These are phyloP conservation scores for Neolamprologus hecqui DNA, from an alignment of 2,113 vertebrate genomes.

Conservation along the genomic window DNA sequence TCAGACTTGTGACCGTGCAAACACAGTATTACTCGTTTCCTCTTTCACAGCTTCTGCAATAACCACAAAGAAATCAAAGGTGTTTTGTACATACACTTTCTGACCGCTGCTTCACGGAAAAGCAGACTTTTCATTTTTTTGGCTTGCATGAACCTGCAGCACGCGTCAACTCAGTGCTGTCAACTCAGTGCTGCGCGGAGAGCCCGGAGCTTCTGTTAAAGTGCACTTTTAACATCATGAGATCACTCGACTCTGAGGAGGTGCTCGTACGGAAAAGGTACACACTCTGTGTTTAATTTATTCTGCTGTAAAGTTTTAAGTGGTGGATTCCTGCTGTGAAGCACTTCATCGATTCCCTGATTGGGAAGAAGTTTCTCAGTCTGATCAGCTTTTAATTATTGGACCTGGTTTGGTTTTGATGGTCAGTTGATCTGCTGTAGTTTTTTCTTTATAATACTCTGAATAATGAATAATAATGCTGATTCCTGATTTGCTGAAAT, in stretches of 20 bases:
- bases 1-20: neutral
- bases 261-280: neutral
- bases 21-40: slow-evolving; percentile 24
- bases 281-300: neutral
- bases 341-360: neutral
- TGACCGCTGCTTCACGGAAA: slow-evolving; percentile 26
- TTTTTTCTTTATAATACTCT: neutral
- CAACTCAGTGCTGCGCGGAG: slow-evolving; percentile 20
- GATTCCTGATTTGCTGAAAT: neutral
- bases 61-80: neutral
- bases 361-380: neutral
- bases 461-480: neutral
- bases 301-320: neutral
- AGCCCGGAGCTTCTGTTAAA: slow-evolving; percentile 33
- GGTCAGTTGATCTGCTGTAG: neutral
- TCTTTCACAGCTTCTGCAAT: slow-evolving; percentile 36
- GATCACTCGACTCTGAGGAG: slow-evolving; percentile 20
- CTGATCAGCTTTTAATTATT: neutral
- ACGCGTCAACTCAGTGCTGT: slow-evolving; percentile 9
- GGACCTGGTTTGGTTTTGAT: neutral
- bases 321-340: neutral
- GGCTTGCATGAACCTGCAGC: slow-evolving; percentile 62
- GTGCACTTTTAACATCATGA: slow-evolving; percentile 48
- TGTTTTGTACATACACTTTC: slow-evolving; percentile 62
- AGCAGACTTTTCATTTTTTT: slow-evolving; percentile 2